A percentile compares a stretch with the other conserved stretches of the same genome.
These are phyloP conservation scores for Atherinomorus stipes DNA, from an alignment of 2,113 vertebrate species.

Conservation along the genomic window DNA sequence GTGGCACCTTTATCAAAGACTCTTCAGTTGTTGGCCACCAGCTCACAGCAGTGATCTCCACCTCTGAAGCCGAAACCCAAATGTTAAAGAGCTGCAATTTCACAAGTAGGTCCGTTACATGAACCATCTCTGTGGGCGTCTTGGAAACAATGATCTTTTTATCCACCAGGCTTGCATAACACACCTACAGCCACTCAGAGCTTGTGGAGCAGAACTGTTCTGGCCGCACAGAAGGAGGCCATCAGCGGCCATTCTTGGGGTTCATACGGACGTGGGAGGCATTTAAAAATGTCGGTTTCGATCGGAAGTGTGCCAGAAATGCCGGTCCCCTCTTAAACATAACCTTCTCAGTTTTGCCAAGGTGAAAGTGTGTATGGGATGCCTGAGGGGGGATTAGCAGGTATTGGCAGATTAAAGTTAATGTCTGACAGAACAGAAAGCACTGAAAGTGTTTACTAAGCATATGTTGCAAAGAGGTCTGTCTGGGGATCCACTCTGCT, in stretches of 20 bases:
- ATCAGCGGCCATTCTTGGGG: conserved; percentile 29
- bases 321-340: conserved; percentile 27
- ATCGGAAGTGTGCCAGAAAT: conserved; percentile 49
- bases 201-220: conserved; percentile 32
- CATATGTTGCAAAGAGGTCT: conserved; percentile 30
- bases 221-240: background rate
- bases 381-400: conserved; percentile 48
- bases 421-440: conserved; percentile 29
- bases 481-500: conserved; percentile 20
- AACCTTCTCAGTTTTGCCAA: conserved; percentile 57
- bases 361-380: conserved; percentile 49
- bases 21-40: conserved; percentile 1
- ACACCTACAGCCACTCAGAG: conserved; percentile 63
- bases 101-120: conserved; percentile 62
- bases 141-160: conserved; percentile 72
- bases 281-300: conserved; percentile 17
- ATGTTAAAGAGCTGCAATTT: conserved; percentile 71
- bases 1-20: background rate
- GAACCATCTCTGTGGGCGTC: conserved; percentile 65
- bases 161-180: conserved; percentile 68
- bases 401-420: conserved; percentile 64
- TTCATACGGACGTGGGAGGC: conserved; percentile 46
- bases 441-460: conserved; percentile 61
- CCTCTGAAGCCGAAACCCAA: conserved; percentile 56
- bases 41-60: conserved; percentile 43